These are phyloP conservation scores for Ceramica pisi DNA, from an alignment of 2,888 invertebrate species.

Conservation along the genomic window DNA sequence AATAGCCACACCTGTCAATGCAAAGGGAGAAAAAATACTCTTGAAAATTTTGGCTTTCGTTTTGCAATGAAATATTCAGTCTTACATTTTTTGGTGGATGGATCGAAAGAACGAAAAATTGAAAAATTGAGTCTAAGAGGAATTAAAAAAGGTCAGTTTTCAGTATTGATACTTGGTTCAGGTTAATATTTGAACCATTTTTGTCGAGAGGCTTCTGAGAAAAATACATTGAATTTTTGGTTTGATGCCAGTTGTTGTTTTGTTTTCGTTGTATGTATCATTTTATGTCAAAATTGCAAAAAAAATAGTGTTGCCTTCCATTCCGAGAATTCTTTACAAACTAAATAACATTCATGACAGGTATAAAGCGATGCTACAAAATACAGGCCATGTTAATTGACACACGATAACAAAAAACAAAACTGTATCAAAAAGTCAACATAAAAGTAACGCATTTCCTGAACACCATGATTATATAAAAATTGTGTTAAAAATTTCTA, in stretches of 20 bases:
- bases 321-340: too few relatives aligned
- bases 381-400: not conserved
- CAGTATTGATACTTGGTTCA: not conserved
- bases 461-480: conserved; percentile 34
- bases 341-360: not conserved
- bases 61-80: conserved; percentile 40
- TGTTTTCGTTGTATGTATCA: too few relatives aligned
- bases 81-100: conserved; percentile 27
- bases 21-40: conserved; percentile 38
- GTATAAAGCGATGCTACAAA: not conserved
- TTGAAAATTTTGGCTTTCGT: conserved; percentile 7
- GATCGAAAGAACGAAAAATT: conserved; percentile 12
- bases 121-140: not conserved
- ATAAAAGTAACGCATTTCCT: conserved; percentile 30
- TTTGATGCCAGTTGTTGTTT: not conserved
- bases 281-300: too few relatives aligned
- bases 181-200: not conserved
- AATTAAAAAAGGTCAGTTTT: not conserved
- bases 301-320: too few relatives aligned
- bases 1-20: conserved; percentile 50
- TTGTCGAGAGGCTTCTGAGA: not conserved
- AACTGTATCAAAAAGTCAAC: not conserved
- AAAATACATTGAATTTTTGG: not conserved
- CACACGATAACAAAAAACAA: not conserved
- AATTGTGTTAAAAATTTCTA: conserved; percentile 53